Base-by-base conservation (phyloP, 2,113 vertebrate species). In the Oryzias curvinotus region DNA sequence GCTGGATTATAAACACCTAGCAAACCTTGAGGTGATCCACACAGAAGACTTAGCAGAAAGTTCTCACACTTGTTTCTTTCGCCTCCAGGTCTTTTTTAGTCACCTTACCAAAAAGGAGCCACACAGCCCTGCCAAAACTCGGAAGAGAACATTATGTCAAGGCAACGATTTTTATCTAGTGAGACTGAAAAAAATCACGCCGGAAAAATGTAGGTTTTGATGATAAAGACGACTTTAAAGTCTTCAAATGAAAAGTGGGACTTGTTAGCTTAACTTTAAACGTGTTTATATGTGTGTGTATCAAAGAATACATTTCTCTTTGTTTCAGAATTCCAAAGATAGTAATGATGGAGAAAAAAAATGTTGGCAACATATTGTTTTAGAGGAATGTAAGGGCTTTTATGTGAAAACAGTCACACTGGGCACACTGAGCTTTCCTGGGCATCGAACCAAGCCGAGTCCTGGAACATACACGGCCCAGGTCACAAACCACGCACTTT, bases 11-110 rank as follows among this genome's bases (percentile, higher is more conserved):
- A 71, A 81, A 84, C 81, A 81, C 83, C 77, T 75, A 72, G 85
- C 64, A 80, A 83, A 84, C 83, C 89, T 74, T 47, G 77, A 68
- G 88, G 89, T 89, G 89, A 87, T 88, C 62, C 55, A 72, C 73
- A 75, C 19, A 46, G 70, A 64, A 73, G 53, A 78, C 83, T 65
- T 75, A 85, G 78, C 71, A 78, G 77, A 67, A 78, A 87, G 66
- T 72, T 52, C 62, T 75, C 68, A 65, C 71, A 80, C 88, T 83
- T 72, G 26, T 73, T 75, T 75, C 21, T 75, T 78, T 62, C 58
- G 76, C 81, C 80, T 79, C 68, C 7, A 78, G 88, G 83, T 78
- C 54, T 75, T 65, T 81, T 70, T 65, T 30, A 79, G 84, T 68
- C 73, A 81, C 57, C 75, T 60, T 65, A 52, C 73, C 72, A 76